Evolutionary conservation across 2,888 invertebrate genomes (phyloP), one percentile per base, ranked within the genome.

Genomic region (Drosophila demipolita): DNA sequence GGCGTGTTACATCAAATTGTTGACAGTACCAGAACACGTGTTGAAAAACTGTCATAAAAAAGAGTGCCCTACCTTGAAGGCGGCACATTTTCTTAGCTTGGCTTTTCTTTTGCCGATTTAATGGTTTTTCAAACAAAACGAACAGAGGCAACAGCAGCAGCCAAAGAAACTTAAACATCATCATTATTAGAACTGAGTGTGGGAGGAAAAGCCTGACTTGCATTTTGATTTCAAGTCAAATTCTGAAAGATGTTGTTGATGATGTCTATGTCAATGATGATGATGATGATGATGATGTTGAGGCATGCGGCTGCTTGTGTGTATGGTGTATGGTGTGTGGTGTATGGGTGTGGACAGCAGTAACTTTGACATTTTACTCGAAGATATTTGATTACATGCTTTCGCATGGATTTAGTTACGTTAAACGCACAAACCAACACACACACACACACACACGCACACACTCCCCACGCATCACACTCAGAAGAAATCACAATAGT

Each of bases 11-110:
- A 66, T 73, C 75, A 77, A 86, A 86, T 83, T 86, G 83, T 86
- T 86, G 84, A 87, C 85, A 84, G 89, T 69, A 77, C 69, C 73
- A 74, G 76, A 82, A 88, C 81, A 88, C 87, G 87, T 86, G 89
- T 86, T 83, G 81, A 66, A 78, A 63, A 73, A 71, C 70, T 75
- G 69, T 64, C 80, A 73, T 79, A 78, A 73, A 68, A 65, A 50
- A 12, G 32, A 29, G 5, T 66, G 66, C 55, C 63, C 76, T 54
- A 79, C 78, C 79, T 80, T 76, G 77, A 57, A 70, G 29, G 48
- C 60, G 64, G 12, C 50, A 63, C 62, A 68, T 45, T 59, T 66
- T 66, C 60, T 66, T 33, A 38, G 71, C 29, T 40, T 55, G 20
- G 11, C 35, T 36, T 49, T 53, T 40, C 60, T 66, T 64, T 54